phyloP scores from a whole-genome alignment of 1,140 invertebrate species.

The Dendroctonus ponderosae region DNA sequence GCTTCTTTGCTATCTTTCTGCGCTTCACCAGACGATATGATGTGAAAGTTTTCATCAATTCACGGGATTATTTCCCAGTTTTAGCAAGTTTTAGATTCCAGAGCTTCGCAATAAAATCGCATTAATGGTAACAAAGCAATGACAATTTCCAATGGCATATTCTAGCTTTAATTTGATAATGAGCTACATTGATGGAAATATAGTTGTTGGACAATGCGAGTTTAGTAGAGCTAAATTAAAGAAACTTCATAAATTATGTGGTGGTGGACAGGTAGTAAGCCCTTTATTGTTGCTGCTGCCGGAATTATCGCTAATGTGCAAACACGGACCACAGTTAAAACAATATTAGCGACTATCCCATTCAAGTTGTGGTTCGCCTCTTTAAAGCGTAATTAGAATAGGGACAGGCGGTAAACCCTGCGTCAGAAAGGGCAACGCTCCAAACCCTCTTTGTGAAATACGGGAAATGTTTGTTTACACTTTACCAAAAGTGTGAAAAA shows the following conservation, averaged over 20 bases:
- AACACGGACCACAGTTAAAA: slow-evolving; percentile 22
- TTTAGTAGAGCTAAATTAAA: background rate
- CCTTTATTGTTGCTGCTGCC: slow-evolving; percentile 8
- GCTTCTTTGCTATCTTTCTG: too few relatives aligned
- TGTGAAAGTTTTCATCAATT: too few relatives aligned
- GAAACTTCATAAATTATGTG: too few relatives aligned
- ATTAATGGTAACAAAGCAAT: too few relatives aligned
- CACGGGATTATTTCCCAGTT: too few relatives aligned
- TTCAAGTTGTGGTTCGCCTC: slow-evolving; percentile 16
- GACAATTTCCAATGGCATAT: too few relatives aligned
- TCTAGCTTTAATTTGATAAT: too few relatives aligned
- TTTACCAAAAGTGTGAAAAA: background rate
- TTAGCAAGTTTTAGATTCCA: too few relatives aligned
- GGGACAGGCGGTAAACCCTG: slow-evolving; percentile 19
- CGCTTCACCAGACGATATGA: too few relatives aligned
- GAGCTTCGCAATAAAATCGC: too few relatives aligned
- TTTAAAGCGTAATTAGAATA: slow-evolving; percentile 23
- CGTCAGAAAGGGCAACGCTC: slow-evolving; percentile 5
- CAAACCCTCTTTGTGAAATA: slow-evolving; percentile 12
- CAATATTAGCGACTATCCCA: slow-evolving; percentile 21
- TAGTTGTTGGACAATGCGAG: background rate
- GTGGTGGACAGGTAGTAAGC: slow-evolving; percentile 1
- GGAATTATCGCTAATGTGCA: slow-evolving; percentile 19
- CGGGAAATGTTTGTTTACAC: slow-evolving; percentile 1
- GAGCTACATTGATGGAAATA: too few relatives aligned